Percentiles rank a stretch among this genome's conserved stretches.
Evolutionary conservation across 1,140 invertebrate genomes (phyloP).

Genomic region (Anastatus disparis): DNA sequence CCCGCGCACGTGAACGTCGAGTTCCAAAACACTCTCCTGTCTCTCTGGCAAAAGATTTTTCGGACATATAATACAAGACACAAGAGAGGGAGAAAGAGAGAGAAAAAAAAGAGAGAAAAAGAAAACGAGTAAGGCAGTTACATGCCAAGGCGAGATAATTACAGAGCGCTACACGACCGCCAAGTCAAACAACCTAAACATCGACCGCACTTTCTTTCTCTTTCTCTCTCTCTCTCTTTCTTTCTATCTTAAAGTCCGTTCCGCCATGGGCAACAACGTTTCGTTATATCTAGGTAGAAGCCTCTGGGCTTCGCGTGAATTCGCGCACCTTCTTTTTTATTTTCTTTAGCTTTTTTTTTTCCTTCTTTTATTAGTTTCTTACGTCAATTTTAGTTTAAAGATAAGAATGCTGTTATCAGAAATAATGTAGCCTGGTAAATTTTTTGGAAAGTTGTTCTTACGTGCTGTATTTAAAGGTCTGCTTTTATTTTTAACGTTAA

Average conservation of each 20-base stretch:
- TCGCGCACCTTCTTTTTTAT: no score
- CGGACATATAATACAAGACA: constrained; percentile 25
- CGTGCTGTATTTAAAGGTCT: no score
- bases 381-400: no score
- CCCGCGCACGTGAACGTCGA: neutral
- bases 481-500: no score
- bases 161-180: constrained; percentile 64
- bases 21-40: neutral
- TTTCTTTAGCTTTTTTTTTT: no score
- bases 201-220: no score
- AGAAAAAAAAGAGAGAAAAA: constrained; percentile 36
- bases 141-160: constrained; percentile 67
- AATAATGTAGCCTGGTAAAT: no score
- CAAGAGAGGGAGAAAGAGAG: neutral
- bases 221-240: no score
- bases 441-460: no score
- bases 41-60: constrained; percentile 25
- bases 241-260: no score
- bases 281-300: neutral
- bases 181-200: constrained; percentile 68
- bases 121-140: constrained; percentile 59
- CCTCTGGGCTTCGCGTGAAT: neutral
- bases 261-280: constrained; percentile 52
- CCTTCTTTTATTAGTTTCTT: no score
- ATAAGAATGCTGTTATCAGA: no score